Percentiles rank a stretch among this genome's conserved stretches.
Evolutionary conservation across 1,140 invertebrate genomes (phyloP).

Genomic region (Hirudo medicinalis): DNA sequence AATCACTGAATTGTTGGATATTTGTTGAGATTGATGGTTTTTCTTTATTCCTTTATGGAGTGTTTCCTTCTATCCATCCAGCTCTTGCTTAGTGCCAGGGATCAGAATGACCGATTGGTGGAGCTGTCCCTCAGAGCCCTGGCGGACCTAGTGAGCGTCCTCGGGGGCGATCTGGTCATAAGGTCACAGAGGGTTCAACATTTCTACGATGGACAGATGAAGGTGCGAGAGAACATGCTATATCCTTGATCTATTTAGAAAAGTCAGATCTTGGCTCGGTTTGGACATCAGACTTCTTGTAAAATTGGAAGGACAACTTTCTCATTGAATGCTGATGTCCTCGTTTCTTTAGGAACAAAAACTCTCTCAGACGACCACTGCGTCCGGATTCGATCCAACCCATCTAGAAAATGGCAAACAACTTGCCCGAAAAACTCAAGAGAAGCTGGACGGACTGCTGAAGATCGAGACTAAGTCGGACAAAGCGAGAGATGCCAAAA

Average conservation of each 20-base stretch:
- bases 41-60: too few relatives aligned
- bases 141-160: constrained; percentile 64
- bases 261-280: background rate
- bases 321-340: background rate
- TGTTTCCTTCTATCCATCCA: constrained; percentile 34
- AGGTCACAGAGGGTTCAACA: constrained; percentile 62
- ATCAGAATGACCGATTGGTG: constrained; percentile 64
- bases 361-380: too few relatives aligned
- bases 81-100: constrained; percentile 66
- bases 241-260: background rate
- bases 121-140: constrained; percentile 60
- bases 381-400: too few relatives aligned
- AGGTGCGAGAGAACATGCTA: constrained; percentile 24
- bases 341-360: background rate
- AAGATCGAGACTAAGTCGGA: too few relatives aligned
- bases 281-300: background rate
- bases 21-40: too few relatives aligned
- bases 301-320: background rate
- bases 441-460: too few relatives aligned
- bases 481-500: too few relatives aligned
- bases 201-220: constrained; percentile 66
- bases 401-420: too few relatives aligned
- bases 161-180: constrained; percentile 64
- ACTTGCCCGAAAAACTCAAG: too few relatives aligned
- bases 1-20: too few relatives aligned